phyloP scores from a whole-genome alignment of 2,113 vertebrate species.

The Catharus fuscescens region DNA sequence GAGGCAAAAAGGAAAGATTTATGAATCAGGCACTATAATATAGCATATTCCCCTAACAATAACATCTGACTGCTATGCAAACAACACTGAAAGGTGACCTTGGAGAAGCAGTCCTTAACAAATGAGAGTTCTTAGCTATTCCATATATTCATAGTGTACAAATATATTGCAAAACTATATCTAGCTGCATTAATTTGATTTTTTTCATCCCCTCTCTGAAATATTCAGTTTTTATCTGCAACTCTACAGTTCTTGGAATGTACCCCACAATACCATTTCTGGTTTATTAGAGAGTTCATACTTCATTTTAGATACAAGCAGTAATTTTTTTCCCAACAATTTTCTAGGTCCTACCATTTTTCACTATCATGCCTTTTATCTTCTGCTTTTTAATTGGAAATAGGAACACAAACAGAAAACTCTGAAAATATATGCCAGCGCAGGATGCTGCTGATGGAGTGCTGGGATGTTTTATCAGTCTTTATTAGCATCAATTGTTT shows the following conservation, averaged over 20 bases:
- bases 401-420: neutral
- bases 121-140: neutral
- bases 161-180: neutral
- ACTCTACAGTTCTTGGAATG: neutral
- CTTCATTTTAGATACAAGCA: neutral
- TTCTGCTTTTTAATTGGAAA: conserved; percentile 12
- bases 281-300: neutral
- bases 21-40: neutral
- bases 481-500: neutral
- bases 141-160: neutral
- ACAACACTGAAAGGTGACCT: neutral
- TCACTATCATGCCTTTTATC: neutral
- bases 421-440: neutral
- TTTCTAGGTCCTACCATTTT: neutral
- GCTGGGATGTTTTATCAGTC: neutral
- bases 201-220: neutral
- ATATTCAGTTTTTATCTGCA: neutral
- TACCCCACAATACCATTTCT: neutral
- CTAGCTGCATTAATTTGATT: neutral
- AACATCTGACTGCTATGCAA: neutral
- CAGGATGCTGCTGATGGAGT: neutral
- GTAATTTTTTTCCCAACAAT: neutral
- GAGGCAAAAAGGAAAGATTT: neutral
- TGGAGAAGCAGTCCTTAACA: neutral
- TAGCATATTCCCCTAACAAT: neutral